Evolutionary conservation across 1,140 invertebrate species (phyloP).

Genomic region (Triops longicaudatus): DNA sequence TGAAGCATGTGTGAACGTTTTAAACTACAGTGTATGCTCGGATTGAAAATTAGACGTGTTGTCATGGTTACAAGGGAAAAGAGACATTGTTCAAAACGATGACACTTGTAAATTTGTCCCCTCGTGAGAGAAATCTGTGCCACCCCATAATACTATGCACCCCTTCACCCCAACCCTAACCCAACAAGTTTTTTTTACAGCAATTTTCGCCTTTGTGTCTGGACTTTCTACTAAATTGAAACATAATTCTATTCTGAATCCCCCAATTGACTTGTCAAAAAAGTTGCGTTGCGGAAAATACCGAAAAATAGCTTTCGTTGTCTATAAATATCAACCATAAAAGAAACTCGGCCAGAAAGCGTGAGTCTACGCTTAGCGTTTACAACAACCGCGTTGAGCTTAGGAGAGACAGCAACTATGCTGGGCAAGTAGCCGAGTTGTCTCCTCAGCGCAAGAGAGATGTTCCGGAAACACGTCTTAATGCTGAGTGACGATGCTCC

Average conservation of each 20-base stretch:
- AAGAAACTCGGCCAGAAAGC: too few relatives aligned
- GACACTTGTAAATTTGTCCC: not conserved
- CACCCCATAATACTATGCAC: too few relatives aligned
- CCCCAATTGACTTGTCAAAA: too few relatives aligned
- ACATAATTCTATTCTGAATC: too few relatives aligned
- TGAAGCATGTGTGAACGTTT: too few relatives aligned
- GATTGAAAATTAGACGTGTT: not conserved
- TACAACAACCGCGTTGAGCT: not conserved
- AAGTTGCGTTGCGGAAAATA: too few relatives aligned
- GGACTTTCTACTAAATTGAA: too few relatives aligned
- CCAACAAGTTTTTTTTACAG: too few relatives aligned
- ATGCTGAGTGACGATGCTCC: not conserved
- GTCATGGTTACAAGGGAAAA: not conserved
- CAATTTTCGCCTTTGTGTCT: too few relatives aligned
- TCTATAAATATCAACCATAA: too few relatives aligned
- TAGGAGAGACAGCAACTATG: not conserved
- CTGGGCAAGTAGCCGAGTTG: not conserved
- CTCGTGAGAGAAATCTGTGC: not conserved
- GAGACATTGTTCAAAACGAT: not conserved
- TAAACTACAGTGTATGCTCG: not conserved
- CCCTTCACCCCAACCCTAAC: too few relatives aligned
- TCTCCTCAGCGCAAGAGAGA: not conserved
- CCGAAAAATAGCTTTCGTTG: too few relatives aligned
- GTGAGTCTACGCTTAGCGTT: not conserved
- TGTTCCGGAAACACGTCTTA: not conserved